Percentiles rank a stretch among this genome's conserved stretches.
Conservation (phyloP, 30 jellyfish, hydroid and myxozoan genomes). For the Euphysa ruthae region DNA sequence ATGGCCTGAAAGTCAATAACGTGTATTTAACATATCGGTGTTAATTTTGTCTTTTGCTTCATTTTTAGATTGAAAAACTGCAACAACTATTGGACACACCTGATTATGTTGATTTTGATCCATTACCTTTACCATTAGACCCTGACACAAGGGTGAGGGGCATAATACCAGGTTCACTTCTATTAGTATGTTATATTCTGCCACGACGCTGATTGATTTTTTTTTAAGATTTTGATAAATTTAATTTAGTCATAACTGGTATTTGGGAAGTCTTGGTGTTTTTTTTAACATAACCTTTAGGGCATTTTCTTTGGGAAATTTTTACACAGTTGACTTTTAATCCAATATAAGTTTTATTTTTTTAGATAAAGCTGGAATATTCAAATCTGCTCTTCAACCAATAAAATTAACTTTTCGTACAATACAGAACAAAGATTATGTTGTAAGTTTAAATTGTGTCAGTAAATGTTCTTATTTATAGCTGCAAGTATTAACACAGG, state of each 20-base stretch:
- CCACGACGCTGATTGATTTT: no score
- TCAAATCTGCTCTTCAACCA: constrained; percentile 93
- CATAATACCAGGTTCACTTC: constrained; percentile 61
- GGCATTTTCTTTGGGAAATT: no score
- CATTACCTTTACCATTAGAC: constrained; percentile 79
- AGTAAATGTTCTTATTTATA: no score
- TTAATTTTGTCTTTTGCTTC: no score
- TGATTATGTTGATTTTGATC: constrained; percentile 78
- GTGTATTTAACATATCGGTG: no score
- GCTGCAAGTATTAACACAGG: no score
- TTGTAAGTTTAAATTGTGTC: constrained; percentile 69
- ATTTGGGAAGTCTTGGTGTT: no score
- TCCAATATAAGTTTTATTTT: no score
- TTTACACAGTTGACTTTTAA: neutral
- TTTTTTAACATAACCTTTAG: no score
- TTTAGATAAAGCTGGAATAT: constrained; percentile 70
- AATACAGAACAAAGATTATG: constrained; percentile 77
- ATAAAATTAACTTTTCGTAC: constrained; percentile 80
- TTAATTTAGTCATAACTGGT: no score
- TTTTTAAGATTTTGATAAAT: no score
- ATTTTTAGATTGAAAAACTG: constrained; percentile 76
- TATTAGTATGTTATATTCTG: neutral
- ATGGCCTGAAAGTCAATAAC: no score
- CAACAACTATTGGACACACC: constrained; percentile 88
- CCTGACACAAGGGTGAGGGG: constrained; percentile 86